Percentiles rank a stretch among this genome's conserved stretches.
Conservation (phyloP, 2,888 invertebrate genomes). For the Hylaea fasciaria region DNA sequence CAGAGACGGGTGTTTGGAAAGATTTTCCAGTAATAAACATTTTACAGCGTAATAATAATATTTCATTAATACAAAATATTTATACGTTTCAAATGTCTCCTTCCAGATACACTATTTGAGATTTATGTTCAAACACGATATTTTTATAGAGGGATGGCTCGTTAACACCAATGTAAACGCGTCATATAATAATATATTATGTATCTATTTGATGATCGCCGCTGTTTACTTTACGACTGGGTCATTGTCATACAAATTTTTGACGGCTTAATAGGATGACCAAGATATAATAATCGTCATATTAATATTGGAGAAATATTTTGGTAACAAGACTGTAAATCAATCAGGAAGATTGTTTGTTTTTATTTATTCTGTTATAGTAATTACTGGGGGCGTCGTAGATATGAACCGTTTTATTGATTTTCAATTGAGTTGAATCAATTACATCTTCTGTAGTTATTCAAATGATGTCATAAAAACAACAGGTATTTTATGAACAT, state of each 20-base stretch:
- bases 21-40: slow-evolving; percentile 49
- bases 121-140: slow-evolving; percentile 78
- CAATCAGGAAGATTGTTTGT: slow-evolving; percentile 13
- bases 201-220: slow-evolving; percentile 56
- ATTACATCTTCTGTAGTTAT: neutral
- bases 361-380: slow-evolving; percentile 2
- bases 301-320: slow-evolving; percentile 30
- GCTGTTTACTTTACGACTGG: slow-evolving; percentile 66
- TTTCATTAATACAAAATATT: slow-evolving; percentile 73
- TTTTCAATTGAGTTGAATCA: slow-evolving; percentile 8
- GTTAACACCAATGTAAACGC: slow-evolving; percentile 82
- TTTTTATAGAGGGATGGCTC: slow-evolving; percentile 77
- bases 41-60: slow-evolving; percentile 69
- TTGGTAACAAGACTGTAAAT: slow-evolving; percentile 17
- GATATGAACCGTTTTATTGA: slow-evolving; percentile 15
- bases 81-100: slow-evolving; percentile 70
- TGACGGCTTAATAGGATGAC: slow-evolving; percentile 57
- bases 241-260: slow-evolving; percentile 76
- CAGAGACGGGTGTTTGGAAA: slow-evolving; percentile 16
- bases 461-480: neutral
- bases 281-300: slow-evolving; percentile 33
- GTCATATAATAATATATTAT: slow-evolving; percentile 70
- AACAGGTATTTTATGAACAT: too few relatives aligned
- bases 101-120: slow-evolving; percentile 56
- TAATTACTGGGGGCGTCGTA: neutral